These are phyloP conservation scores for Phoebastria nigripes DNA, from an alignment of 2,797 vertebrate genomes.

Conservation along the genomic window DNA sequence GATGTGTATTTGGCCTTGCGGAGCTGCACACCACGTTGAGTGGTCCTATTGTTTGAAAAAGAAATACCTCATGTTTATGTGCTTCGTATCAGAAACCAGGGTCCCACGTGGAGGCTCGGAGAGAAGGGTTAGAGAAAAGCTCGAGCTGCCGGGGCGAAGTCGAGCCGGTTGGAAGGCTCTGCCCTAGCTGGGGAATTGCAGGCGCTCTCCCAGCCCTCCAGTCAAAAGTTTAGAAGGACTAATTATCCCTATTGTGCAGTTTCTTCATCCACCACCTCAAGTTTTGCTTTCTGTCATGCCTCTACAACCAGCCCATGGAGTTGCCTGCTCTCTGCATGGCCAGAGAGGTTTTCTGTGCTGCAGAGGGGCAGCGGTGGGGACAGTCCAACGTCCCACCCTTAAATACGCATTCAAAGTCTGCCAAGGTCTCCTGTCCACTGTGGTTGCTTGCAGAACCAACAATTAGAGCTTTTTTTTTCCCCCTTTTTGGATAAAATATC, in stretches of 20 bases:
- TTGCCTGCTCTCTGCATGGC: rapidly evolving
- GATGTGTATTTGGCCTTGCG: neutral
- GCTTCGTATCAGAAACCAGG: neutral
- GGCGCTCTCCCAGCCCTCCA: neutral
- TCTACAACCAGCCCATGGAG: neutral
- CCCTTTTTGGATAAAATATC: neutral
- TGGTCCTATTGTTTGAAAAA: neutral
- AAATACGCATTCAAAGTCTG: neutral
- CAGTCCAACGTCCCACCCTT: rapidly evolving
- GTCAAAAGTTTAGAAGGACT: neutral
- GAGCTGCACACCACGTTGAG: neutral
- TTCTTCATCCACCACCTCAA: neutral
- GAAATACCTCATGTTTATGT: neutral
- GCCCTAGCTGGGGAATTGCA: neutral
- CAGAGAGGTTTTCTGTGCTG: neutral
- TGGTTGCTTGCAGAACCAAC: slow-evolving; percentile 24
- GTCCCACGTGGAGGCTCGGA: rapidly evolving
- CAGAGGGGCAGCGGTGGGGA: neutral
- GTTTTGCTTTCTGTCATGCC: neutral
- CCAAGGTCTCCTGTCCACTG: neutral
- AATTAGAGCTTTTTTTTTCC: neutral
- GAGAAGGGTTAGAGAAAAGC: neutral
- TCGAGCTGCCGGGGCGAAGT: rapidly evolving
- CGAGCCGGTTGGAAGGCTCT: neutral
- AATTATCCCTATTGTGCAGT: neutral